Conservation (phyloP, 2,888 invertebrate species). For the Drosophila falleni region DNA sequence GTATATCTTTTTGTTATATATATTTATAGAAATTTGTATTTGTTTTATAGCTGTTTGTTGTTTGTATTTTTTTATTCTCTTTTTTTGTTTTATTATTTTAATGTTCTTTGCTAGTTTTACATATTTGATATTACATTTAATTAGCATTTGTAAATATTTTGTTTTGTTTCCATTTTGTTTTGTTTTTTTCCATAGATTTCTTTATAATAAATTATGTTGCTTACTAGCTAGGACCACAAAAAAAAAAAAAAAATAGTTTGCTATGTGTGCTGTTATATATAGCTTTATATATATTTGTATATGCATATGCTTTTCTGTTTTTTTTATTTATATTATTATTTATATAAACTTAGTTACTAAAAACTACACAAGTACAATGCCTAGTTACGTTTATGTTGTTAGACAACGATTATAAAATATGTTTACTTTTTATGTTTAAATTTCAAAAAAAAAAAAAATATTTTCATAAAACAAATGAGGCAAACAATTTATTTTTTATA, state of each 20-base stretch:
- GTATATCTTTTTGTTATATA: constrained; percentile 48
- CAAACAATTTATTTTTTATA: constrained; percentile 44
- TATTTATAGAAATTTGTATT: constrained; percentile 56
- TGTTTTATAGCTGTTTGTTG: constrained; percentile 60
- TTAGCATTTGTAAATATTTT: constrained; percentile 59
- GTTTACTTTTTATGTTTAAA: constrained; percentile 36
- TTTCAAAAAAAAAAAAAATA: constrained; percentile 38
- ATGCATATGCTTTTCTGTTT: constrained; percentile 19
- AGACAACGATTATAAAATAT: constrained; percentile 80
- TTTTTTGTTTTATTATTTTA: constrained; percentile 18
- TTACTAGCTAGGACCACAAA: constrained; percentile 77
- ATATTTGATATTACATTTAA: constrained; percentile 75
- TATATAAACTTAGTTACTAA: constrained; percentile 62
- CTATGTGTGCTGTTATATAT: constrained; percentile 62
- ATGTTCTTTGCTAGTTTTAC: constrained; percentile 58
- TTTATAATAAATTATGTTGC: constrained; percentile 78
- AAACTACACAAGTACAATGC: constrained; percentile 76
- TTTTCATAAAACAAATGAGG: constrained; percentile 32
- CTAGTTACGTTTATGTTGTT: constrained; percentile 80
- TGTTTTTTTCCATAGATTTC: constrained; percentile 49
- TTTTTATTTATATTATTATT: constrained; percentile 29
- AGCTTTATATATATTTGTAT: constrained; percentile 32
- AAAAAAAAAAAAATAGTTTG: constrained; percentile 77
- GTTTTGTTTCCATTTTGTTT: constrained; percentile 25
- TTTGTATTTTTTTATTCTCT: constrained; percentile 8